phyloP scores from a whole-genome alignment of 2,113 vertebrate species.

The Empidonax alnorum region DNA sequence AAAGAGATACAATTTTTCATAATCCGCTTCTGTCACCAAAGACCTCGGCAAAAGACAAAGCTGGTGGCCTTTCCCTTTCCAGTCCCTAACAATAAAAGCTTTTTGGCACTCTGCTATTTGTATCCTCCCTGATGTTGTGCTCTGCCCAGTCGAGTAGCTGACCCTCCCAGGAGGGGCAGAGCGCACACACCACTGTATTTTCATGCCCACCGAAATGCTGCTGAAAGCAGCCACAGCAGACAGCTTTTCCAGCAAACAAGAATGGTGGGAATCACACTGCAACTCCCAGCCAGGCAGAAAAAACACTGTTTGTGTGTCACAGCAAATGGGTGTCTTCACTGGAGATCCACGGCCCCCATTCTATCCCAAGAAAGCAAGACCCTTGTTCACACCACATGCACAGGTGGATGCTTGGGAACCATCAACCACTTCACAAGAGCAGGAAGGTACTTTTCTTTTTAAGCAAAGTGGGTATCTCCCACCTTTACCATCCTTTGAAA shows the following conservation, averaged over 20 bases:
- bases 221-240: background rate
- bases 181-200: background rate
- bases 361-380: background rate
- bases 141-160: background rate
- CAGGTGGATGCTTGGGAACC: rapidly evolving
- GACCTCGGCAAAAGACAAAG: background rate
- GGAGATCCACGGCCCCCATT: background rate
- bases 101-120: background rate
- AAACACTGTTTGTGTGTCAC: background rate
- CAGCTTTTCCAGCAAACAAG: background rate
- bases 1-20: background rate
- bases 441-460: background rate
- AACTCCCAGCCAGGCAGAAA: background rate
- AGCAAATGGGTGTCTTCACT: background rate
- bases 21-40: background rate
- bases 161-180: background rate
- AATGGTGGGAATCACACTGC: rapidly evolving
- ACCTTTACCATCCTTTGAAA: background rate
- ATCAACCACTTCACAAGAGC: background rate
- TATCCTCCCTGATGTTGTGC: background rate
- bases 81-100: background rate
- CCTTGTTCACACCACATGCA: background rate
- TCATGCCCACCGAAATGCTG: background rate
- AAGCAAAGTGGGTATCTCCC: background rate
- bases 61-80: background rate